These are phyloP conservation scores for Sorex maritimensis DNA, from an alignment of 2,797 vertebrate genomes.

Conservation along the genomic window DNA sequence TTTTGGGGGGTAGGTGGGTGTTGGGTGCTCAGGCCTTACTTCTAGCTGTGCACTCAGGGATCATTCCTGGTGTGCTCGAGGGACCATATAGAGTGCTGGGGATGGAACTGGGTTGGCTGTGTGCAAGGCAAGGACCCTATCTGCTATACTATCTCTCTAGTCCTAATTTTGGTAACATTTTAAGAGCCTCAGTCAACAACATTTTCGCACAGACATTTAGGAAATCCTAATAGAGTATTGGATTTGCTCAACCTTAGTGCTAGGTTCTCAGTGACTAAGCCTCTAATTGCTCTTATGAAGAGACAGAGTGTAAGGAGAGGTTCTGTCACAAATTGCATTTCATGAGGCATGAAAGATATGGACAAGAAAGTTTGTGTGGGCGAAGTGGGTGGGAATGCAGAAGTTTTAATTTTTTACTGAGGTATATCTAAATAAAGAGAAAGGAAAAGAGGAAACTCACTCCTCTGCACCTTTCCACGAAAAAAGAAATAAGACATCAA, in stretches of 20 bases:
- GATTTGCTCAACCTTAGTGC: conserved; percentile 35
- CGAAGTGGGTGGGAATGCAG: neutral
- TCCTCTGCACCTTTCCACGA: neutral
- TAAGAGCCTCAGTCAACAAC: too few relatives aligned
- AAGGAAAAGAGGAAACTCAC: neutral
- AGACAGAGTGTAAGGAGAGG: neutral
- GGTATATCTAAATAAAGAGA: neutral
- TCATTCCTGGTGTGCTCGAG: too few relatives aligned
- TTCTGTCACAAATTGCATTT: neutral
- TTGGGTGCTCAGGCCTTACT: conserved; percentile 5
- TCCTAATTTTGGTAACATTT: neutral
- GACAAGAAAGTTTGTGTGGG: neutral
- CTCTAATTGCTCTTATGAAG: neutral
- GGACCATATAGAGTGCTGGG: too few relatives aligned
- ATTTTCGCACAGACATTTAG: too few relatives aligned
- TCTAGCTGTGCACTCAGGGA: too few relatives aligned
- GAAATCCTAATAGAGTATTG: neutral
- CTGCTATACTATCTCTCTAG: too few relatives aligned
- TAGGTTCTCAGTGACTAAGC: neutral
- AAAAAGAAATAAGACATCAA: neutral
- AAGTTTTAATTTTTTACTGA: conserved; percentile 34
- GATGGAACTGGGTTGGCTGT: too few relatives aligned
- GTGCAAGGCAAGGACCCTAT: too few relatives aligned
- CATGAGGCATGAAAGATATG: neutral
- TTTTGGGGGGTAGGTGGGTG: neutral